A percentile compares a stretch with the other conserved stretches of the same genome.
Evolutionary conservation across 2,113 vertebrate genomes (phyloP).

Genomic region (Hippocampus abdominalis): DNA sequence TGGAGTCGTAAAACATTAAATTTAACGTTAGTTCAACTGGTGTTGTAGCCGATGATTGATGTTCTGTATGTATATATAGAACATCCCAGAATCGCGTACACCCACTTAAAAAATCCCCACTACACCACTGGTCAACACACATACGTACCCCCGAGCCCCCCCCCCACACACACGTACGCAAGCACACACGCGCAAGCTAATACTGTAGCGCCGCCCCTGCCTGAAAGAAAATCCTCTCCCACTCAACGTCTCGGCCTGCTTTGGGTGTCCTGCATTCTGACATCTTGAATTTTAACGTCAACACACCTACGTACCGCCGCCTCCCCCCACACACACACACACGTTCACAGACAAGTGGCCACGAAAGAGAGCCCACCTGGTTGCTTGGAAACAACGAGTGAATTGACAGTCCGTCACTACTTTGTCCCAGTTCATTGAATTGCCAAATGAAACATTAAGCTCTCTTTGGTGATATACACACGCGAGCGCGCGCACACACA

Average conservation of each 20-base stretch:
- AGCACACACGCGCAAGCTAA: background rate
- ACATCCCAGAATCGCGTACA: too few species aligned
- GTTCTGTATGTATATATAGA: too few species aligned
- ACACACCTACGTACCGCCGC: conserved; percentile 9
- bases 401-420: conserved; percentile 38
- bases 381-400: conserved; percentile 41
- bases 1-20: too few species aligned
- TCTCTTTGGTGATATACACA: conserved; percentile 5
- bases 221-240: conserved; percentile 48
- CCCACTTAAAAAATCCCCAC: too few species aligned
- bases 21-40: too few species aligned
- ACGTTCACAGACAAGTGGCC: conserved; percentile 15
- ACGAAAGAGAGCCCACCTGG: conserved; percentile 35
- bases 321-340: background rate
- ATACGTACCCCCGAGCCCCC: too few species aligned
- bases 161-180: conserved; percentile 1
- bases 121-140: too few species aligned
- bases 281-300: conserved; percentile 36
- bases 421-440: conserved; percentile 38
- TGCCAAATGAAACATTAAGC: conserved; percentile 28
- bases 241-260: conserved; percentile 11
- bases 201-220: conserved; percentile 27
- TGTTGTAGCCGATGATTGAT: too few species aligned
- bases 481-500: background rate
- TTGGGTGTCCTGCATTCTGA: conserved; percentile 28